Evolutionary conservation across 2,888 invertebrate species (phyloP).

Genomic region (Athalia rosae): DNA sequence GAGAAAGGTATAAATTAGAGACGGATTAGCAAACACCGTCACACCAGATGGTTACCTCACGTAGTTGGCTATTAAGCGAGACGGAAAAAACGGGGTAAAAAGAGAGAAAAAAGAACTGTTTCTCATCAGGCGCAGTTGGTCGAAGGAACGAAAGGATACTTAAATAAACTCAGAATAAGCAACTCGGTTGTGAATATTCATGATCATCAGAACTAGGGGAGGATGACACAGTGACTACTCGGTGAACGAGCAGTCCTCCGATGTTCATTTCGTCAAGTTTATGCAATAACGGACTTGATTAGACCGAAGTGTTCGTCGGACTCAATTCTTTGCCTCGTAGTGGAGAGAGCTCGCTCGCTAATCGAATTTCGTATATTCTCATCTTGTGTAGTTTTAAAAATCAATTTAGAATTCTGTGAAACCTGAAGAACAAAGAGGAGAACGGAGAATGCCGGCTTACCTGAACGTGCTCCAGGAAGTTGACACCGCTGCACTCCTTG

Average conservation of each 20-base stretch:
- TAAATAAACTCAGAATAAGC: constrained; percentile 25
- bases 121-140: constrained; percentile 16
- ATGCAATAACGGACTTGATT: constrained; percentile 28
- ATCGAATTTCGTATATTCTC: not conserved
- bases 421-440: not conserved
- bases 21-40: constrained; percentile 2
- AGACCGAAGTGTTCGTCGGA: constrained; percentile 16
- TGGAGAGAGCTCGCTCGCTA: not conserved
- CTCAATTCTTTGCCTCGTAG: constrained; percentile 4
- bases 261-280: constrained; percentile 36
- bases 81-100: not conserved
- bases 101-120: constrained; percentile 5
- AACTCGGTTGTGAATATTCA: constrained; percentile 25
- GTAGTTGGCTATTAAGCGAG: constrained; percentile 5
- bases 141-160: constrained; percentile 20
- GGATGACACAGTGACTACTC: constrained; percentile 20
- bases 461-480: constrained; percentile 96
- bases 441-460: constrained; percentile 70
- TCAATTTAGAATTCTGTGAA: too few species aligned
- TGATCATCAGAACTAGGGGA: constrained; percentile 25
- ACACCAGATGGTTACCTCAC: not conserved
- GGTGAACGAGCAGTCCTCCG: constrained; percentile 33
- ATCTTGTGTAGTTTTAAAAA: not conserved
- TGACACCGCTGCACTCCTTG: constrained; percentile 89
- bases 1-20: not conserved